Base-by-base conservation (phyloP, 2,113 vertebrate genomes). In the Prietella phreatophila region DNA sequence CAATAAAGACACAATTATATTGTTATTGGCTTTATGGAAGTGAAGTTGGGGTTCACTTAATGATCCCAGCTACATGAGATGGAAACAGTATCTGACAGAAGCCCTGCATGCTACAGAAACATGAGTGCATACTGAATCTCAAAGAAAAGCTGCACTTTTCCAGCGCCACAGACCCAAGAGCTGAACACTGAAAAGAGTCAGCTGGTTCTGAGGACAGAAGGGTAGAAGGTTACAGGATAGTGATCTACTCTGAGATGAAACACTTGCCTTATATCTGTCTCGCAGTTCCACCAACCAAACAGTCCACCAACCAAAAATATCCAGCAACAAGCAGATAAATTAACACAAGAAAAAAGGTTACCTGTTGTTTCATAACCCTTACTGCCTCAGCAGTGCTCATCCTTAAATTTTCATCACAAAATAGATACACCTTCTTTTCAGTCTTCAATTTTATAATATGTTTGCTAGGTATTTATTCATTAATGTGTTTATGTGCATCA, bases 381-480 rank as follows among this genome's bases (percentile, higher is more conserved):
- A 22, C 36, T 50, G 39, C 39, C 76, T 69, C n/a, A 50, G 20
- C 27, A 80, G 22, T 22, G 50, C 47, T 71, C 11, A 17, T 56
- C 15, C 33, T 85, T 25, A 60, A 71, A 56, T 30, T 47, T 69
- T 84, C 27, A 85, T 85, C 67, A 73, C n/a, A 56, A 84, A 84
- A 53, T 15, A 69, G 25, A 53, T 67, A 58, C 58, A 25, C 9
- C 53, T n/a, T 4, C 39, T 30, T 86, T 58, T 71, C 73, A 14
- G 11, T 33, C 30, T 80, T 80, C 15, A 30, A 86, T 81, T 71
- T 81, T 83, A 60, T 8, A 42, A 67, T 5, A 22, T 11, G 69
- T 50, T 67, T 80, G 50, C 63, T 58, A 53, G 47, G 39, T 83
- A 89, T 78, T 78, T 89, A 30, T 85, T 56, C 85, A 76, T 47